phyloP scores from a whole-genome alignment of 2,888 invertebrate genomes.

The Chaitophorus viminalis region DNA sequence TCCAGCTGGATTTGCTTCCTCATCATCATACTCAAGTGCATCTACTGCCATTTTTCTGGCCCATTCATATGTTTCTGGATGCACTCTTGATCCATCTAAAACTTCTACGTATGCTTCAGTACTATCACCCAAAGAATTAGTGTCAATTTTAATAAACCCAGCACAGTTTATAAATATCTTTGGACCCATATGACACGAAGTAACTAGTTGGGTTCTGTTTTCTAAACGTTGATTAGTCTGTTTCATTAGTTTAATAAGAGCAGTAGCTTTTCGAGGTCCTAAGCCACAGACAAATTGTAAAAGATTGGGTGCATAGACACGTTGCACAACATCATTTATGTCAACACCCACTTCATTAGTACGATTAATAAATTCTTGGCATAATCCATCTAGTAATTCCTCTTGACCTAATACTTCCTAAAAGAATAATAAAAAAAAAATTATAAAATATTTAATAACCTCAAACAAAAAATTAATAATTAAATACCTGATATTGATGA shows the following conservation, averaged over 20 bases:
- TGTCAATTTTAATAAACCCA: slow-evolving; percentile 98
- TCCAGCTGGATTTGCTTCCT: slow-evolving; percentile 94
- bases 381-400: slow-evolving; percentile 84
- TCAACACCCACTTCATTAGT: slow-evolving; percentile 99
- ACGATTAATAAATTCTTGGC: slow-evolving; percentile 79
- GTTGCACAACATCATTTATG: slow-evolving; percentile 90
- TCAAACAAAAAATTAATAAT: background rate
- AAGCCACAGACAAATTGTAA: slow-evolving; percentile 97
- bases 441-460: too few species aligned
- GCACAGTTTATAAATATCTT: slow-evolving; percentile 99
- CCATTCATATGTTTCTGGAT: slow-evolving; percentile 99
- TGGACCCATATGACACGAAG: slow-evolving; percentile 95
- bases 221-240: slow-evolving; percentile 92
- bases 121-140: slow-evolving; percentile 91
- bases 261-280: slow-evolving; percentile 91
- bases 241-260: slow-evolving; percentile 84
- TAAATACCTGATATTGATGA: slow-evolving; percentile 77
- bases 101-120: slow-evolving; percentile 96
- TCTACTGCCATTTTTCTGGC: slow-evolving; percentile 99
- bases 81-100: slow-evolving; percentile 95
- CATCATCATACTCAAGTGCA: slow-evolving; percentile 97
- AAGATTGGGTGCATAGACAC: slow-evolving; percentile 85
- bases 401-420: slow-evolving; percentile 84
- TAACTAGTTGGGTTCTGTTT: slow-evolving; percentile 94
- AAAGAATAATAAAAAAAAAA: background rate